Conservation (phyloP, 2,797 vertebrate species). For the Erpetoichthys calabaricus region DNA sequence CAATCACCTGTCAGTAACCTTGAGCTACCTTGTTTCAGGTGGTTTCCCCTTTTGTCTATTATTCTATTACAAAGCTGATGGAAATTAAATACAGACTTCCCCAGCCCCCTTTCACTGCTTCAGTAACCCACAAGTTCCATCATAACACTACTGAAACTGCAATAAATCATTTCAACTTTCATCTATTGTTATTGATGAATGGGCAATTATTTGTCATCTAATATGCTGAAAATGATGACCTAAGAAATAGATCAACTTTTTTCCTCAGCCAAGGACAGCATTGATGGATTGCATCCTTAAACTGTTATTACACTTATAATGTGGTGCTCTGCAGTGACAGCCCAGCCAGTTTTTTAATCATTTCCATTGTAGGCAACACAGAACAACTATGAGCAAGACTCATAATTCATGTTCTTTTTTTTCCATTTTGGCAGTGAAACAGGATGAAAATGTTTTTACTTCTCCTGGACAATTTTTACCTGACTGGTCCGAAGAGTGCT, state of each 20-base stretch:
- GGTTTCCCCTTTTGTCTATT: constrained; percentile 59
- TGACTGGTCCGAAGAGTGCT: constrained; percentile 50
- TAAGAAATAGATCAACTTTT: constrained; percentile 72
- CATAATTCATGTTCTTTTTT: constrained; percentile 68
- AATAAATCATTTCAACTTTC: constrained; percentile 98
- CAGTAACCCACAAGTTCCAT: constrained; percentile 64
- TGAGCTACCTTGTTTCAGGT: constrained; percentile 67
- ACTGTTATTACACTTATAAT: constrained; percentile 93
- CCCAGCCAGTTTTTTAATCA: constrained; percentile 62
- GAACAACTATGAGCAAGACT: constrained; percentile 55
- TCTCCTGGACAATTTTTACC: constrained; percentile 64
- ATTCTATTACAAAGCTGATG: constrained; percentile 57
- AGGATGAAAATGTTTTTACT: constrained; percentile 66
- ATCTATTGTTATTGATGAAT: constrained; percentile 98
- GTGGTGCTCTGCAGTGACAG: constrained; percentile 63
- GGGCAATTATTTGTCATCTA: constrained; percentile 98
- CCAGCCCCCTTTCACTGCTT: constrained; percentile 39
- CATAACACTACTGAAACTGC: constrained; percentile 59
- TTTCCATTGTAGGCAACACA: constrained; percentile 61
- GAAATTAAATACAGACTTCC: constrained; percentile 62
- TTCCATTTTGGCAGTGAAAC: constrained; percentile 50
- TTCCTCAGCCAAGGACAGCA: constrained; percentile 56
- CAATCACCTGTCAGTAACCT: constrained; percentile 61
- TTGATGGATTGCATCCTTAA: constrained; percentile 98
- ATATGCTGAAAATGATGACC: constrained; percentile 88